A percentile compares a stretch with the other conserved stretches of the same genome.
Conservation (phyloP, 2,113 vertebrate genomes). For the Amazona guildingii region DNA sequence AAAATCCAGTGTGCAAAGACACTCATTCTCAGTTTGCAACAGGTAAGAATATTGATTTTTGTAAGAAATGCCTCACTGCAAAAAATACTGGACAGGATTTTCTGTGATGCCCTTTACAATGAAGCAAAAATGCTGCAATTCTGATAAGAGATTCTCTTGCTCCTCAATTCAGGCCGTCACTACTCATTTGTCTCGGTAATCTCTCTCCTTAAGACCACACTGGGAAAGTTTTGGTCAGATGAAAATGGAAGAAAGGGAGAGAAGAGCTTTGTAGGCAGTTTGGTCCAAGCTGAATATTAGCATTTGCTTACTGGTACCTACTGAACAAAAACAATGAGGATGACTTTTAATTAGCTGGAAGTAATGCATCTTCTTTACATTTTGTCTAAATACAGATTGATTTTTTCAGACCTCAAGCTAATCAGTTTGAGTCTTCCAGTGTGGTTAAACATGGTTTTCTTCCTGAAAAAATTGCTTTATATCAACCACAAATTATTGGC, state of each 20-base stretch:
- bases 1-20: slow-evolving; percentile 99
- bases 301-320: not conserved
- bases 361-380: not conserved
- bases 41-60: slow-evolving; percentile 79
- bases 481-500: not conserved
- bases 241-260: not conserved
- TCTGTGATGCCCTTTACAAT: not conserved
- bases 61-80: not conserved
- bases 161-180: not conserved
- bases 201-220: not conserved
- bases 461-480: not conserved
- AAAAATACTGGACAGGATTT: not conserved
- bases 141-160: not conserved
- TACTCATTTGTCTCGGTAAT: not conserved
- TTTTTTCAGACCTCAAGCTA: not conserved
- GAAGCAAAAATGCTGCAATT: not conserved
- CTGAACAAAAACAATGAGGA: not conserved
- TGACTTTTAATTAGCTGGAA: not conserved
- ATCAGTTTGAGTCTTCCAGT: not conserved
- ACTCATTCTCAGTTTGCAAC: slow-evolving; percentile 97
- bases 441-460: not conserved
- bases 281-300: not conserved
- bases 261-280: not conserved
- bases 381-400: not conserved
- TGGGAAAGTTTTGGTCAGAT: not conserved